Evolutionary conservation across 2,888 invertebrate species (phyloP).

Genomic region (Tetheella fluctuosa): DNA sequence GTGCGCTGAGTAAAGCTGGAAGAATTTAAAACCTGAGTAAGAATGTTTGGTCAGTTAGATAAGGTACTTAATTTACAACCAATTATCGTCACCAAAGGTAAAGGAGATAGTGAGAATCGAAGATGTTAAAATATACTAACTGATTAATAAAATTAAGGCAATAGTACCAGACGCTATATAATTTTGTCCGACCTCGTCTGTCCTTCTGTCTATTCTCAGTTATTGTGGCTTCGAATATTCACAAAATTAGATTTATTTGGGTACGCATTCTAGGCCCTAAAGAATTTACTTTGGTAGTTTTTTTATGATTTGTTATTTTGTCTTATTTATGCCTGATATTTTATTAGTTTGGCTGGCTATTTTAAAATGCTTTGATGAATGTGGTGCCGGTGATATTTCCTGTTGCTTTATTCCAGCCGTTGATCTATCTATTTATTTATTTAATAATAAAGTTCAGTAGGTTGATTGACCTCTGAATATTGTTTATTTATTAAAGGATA

Average conservation of each 20-base stretch:
- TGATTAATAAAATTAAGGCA: not conserved
- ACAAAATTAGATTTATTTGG: not conserved
- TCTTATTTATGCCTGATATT: too few species aligned
- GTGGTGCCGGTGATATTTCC: not conserved
- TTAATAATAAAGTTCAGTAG: too few species aligned
- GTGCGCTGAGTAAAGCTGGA: conserved; percentile 88
- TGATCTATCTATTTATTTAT: not conserved
- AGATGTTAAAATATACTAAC: not conserved
- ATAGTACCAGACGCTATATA: not conserved
- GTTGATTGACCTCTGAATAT: too few species aligned
- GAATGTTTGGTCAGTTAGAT: not conserved
- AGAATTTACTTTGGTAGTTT: too few species aligned
- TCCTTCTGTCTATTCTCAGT: not conserved
- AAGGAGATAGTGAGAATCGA: too few species aligned
- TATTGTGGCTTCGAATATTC: not conserved
- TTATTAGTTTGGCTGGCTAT: not conserved
- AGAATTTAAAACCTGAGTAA: conserved; percentile 32
- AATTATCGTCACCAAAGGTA: not conserved
- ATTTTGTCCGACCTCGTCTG: not conserved
- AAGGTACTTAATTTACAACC: not conserved
- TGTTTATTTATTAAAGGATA: too few species aligned
- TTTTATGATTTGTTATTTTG: too few species aligned
- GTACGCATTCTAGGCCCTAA: not conserved
- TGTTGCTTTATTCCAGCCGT: not conserved
- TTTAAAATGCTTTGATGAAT: not conserved